phyloP scores from a whole-genome alignment of 35 echinoderm and acorn worm genomes.

The Heliocidaris erythrogramma region DNA sequence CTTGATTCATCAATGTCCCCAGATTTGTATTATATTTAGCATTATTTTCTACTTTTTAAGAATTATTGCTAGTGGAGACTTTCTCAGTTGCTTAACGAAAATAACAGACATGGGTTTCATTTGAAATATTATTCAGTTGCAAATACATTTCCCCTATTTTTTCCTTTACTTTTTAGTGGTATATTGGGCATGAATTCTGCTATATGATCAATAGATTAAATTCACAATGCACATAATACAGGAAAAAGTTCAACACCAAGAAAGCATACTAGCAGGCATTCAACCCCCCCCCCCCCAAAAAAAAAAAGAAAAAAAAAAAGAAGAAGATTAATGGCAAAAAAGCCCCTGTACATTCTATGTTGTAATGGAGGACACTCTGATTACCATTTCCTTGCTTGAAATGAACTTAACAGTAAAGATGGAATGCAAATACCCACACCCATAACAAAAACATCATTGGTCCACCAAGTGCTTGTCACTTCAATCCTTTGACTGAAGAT shows the following conservation, averaged over 20 bases:
- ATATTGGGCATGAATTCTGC: too few species aligned
- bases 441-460: neutral
- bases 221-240: neutral
- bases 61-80: too few species aligned
- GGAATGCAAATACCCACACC: neutral
- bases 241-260: neutral
- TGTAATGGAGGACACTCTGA: neutral
- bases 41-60: neutral
- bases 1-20: neutral
- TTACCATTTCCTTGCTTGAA: neutral
- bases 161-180: too few species aligned
- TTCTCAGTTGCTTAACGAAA: too few species aligned
- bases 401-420: neutral
- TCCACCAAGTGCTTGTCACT: too few species aligned
- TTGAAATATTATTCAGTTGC: too few species aligned
- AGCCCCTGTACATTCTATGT: neutral
- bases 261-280: neutral
- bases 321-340: neutral
- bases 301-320: neutral
- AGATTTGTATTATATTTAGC: neutral
- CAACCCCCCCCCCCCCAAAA: neutral
- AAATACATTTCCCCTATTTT: too few species aligned
- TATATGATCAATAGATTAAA: neutral
- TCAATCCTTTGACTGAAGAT: neutral
- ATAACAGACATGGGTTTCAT: too few species aligned